Percentiles rank a stretch among this genome's conserved stretches.
Evolutionary conservation across 1,140 invertebrate genomes (phyloP).

Genomic region (Pseudomyrmex gracilis): DNA sequence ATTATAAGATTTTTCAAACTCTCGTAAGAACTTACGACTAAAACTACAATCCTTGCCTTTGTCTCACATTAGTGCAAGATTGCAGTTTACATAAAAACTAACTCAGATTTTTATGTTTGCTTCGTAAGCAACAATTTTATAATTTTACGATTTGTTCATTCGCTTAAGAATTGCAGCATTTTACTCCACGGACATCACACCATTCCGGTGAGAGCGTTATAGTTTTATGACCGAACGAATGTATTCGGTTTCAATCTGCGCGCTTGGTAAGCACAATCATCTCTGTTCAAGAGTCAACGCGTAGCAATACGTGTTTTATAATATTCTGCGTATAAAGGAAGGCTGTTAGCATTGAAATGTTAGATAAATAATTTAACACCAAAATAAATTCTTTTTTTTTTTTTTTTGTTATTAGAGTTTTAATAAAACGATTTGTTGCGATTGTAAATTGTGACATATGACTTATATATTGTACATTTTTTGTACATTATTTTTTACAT

Average conservation of each 20-base stretch:
- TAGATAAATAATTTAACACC: slow-evolving; percentile 9
- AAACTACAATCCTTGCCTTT: too few relatives aligned
- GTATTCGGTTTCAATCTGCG: slow-evolving; percentile 75
- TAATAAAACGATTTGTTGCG: slow-evolving; percentile 69
- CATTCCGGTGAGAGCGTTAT: slow-evolving; percentile 70
- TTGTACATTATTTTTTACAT: slow-evolving; percentile 64
- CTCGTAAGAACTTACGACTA: too few relatives aligned
- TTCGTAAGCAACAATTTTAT: too few relatives aligned
- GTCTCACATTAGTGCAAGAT: too few relatives aligned
- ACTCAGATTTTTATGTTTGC: too few relatives aligned
- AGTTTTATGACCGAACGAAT: slow-evolving; percentile 80
- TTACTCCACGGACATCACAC: too few relatives aligned
- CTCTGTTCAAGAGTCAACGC: slow-evolving; percentile 34
- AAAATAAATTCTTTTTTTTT: slow-evolving; percentile 67
- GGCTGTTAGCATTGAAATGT: slow-evolving; percentile 69
- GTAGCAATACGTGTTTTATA: slow-evolving; percentile 73
- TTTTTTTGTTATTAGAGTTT: slow-evolving; percentile 69
- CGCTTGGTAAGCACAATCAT: slow-evolving; percentile 75
- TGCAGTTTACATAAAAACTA: too few relatives aligned
- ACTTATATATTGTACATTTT: slow-evolving; percentile 64
- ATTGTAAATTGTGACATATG: slow-evolving; percentile 54
- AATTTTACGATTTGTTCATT: too few relatives aligned
- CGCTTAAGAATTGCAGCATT: too few relatives aligned
- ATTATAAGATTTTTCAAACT: too few relatives aligned
- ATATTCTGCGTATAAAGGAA: slow-evolving; percentile 72